Conservation (phyloP, 2,113 vertebrate genomes). For the Copsychus sechellarum region DNA sequence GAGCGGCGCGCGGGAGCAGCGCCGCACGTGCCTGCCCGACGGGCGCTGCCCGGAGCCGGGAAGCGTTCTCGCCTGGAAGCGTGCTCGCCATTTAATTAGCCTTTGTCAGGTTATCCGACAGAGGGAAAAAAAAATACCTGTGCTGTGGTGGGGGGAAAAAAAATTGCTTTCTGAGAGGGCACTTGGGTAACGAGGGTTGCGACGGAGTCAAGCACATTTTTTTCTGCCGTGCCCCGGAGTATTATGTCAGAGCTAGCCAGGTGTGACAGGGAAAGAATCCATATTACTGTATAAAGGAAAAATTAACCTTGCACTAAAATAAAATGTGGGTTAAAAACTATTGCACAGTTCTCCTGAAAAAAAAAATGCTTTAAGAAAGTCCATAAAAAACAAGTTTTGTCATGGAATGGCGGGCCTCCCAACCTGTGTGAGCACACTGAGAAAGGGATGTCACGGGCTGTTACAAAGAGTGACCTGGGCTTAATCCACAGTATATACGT, state of each 20-base stretch:
- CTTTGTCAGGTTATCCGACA: no score
- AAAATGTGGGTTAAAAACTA: background rate
- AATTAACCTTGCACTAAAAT: background rate
- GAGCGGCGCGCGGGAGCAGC: background rate
- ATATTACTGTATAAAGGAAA: background rate
- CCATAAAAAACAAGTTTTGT: accelerated
- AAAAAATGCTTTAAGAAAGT: background rate
- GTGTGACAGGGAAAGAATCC: background rate
- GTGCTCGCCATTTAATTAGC: background rate
- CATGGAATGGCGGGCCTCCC: background rate
- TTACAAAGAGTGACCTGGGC: background rate
- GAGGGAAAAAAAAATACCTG: no score
- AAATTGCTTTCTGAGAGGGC: background rate
- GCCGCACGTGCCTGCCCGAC: background rate
- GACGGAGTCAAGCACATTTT: background rate
- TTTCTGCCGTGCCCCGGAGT: background rate
- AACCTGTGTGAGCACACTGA: background rate
- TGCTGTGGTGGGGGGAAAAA: accelerated
- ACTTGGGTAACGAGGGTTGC: background rate
- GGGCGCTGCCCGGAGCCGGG: background rate
- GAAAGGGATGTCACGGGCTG: accelerated
- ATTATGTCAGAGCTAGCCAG: accelerated
- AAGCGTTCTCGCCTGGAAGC: background rate
- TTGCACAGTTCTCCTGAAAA: background rate
- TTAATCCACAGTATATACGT: accelerated